These are phyloP conservation scores for Sylvicapra grimmia DNA, from an alignment of 2,113 vertebrate genomes.

Conservation along the genomic window DNA sequence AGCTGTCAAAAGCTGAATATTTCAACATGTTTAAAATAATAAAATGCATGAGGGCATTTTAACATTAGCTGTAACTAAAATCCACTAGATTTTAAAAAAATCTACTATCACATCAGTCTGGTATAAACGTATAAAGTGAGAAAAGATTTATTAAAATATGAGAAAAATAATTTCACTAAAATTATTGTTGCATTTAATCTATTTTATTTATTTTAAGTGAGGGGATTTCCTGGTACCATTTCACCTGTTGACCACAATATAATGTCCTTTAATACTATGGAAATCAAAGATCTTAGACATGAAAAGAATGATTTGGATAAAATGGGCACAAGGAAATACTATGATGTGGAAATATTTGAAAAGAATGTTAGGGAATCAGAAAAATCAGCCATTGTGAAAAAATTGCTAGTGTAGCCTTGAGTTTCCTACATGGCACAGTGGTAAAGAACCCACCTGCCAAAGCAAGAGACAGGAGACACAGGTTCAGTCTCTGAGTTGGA, in stretches of 20 bases:
- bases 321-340: neutral
- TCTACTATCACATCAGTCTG: slow-evolving; percentile 30
- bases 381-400: slow-evolving; percentile 1
- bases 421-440: neutral
- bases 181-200: slow-evolving; percentile 38
- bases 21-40: slow-evolving; percentile 18
- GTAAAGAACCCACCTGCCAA: neutral
- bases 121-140: slow-evolving; percentile 38
- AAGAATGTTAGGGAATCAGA: slow-evolving; percentile 1
- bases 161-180: slow-evolving; percentile 48
- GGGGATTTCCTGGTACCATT: slow-evolving; percentile 37
- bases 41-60: neutral
- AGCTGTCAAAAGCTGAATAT: neutral
- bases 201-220: slow-evolving; percentile 12
- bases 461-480: neutral
- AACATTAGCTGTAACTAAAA: slow-evolving; percentile 44
- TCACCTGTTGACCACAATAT: neutral
- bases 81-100: slow-evolving; percentile 40
- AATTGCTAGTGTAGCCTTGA: neutral
- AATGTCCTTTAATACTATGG: slow-evolving; percentile 28
- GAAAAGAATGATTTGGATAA: slow-evolving; percentile 49
- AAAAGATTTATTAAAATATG: slow-evolving; percentile 38
- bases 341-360: neutral
- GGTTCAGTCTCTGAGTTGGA: neutral
- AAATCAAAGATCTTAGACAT: slow-evolving; percentile 34